Evolutionary conservation across 2,797 vertebrate genomes (phyloP), one percentile per base, ranked within the genome.

Genomic region (Gymnocypris eckloni): DNA sequence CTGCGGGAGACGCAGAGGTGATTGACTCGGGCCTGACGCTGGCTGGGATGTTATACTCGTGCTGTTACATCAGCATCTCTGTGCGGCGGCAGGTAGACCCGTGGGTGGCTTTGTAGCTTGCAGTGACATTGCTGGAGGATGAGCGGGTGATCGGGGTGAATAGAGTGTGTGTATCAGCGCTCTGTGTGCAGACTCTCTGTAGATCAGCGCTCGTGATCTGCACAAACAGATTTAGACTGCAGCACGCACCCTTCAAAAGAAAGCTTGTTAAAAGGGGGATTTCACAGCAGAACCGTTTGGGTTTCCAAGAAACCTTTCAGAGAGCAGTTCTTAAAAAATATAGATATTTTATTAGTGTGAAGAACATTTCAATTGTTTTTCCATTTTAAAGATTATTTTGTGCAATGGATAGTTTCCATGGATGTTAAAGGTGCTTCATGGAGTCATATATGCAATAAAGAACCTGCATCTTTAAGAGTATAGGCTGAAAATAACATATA

Each of bases 11-110:
- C 66, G 7, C 8, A 25, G 71, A 59, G 59, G 81, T 52, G 88
- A 89, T 88, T 88, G 89, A 90, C 88, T 87, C 45, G 70, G 84
- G 81, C 33, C 61, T 90, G 85, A 91, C 13, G 8, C 50, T 16
- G 20, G 59, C 20, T 66, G 45, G 13, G 45, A 78, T 78, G 18
- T 45, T 15, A 66, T 20, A 13, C 59, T 2, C 28, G 3, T 28
- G 59, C 52, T 45, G 28, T 78, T 52, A 69, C 45, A 84, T 56
- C 82, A 69, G 82, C 20, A 11, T 52, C 50, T 76, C 39, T 76
- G 81, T 59, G 28, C 54, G 33, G 72, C 82, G 3, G 56, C 78
- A 78, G 77, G 72, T 33, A 59, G 70, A 76, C 66, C 64, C 33
- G 56, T 41, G 75, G 81, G 80, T 85, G 83, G 48, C 59, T 85